A percentile compares a stretch with the other conserved stretches of the same genome.
These are phyloP conservation scores for Oithona nana DNA, from an alignment of 2,888 invertebrate species.

Conservation along the genomic window DNA sequence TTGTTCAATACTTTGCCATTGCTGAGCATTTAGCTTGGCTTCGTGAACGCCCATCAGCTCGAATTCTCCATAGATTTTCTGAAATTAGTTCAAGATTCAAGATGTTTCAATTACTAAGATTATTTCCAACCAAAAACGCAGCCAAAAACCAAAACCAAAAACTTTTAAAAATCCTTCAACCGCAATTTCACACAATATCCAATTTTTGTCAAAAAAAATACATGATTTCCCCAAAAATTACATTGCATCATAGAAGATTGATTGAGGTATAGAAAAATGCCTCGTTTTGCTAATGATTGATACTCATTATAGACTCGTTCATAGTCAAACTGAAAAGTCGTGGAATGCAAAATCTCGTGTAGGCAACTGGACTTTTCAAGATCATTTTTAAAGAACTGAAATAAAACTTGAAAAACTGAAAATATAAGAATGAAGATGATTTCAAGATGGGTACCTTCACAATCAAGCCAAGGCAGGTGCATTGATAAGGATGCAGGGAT, in stretches of 20 bases:
- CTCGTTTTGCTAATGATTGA: neutral
- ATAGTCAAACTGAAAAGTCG: neutral
- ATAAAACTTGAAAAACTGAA: no score
- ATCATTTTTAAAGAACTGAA: no score
- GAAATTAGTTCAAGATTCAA: constrained; percentile 24
- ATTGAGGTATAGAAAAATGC: neutral
- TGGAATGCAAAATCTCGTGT: neutral
- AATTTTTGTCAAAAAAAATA: neutral
- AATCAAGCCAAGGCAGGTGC: constrained; percentile 87
- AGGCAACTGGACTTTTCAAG: no score
- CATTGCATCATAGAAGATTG: neutral
- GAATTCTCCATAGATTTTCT: constrained; percentile 98
- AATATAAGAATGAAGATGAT: neutral
- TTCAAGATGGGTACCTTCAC: constrained; percentile 46
- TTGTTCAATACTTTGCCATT: constrained; percentile 51
- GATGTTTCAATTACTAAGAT: neutral
- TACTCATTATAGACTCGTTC: neutral
- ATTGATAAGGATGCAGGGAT: constrained; percentile 86
- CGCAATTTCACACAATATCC: neutral
- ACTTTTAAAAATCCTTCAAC: neutral
- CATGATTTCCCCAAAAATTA: neutral
- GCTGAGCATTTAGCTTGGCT: constrained; percentile 80
- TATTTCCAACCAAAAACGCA: neutral
- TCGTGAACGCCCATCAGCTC: constrained; percentile 97
- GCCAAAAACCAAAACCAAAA: neutral